A percentile compares a stretch with the other conserved stretches of the same genome.
Evolutionary conservation across 2,113 vertebrate species (phyloP).

Genomic region (Baryphthengus martii): DNA sequence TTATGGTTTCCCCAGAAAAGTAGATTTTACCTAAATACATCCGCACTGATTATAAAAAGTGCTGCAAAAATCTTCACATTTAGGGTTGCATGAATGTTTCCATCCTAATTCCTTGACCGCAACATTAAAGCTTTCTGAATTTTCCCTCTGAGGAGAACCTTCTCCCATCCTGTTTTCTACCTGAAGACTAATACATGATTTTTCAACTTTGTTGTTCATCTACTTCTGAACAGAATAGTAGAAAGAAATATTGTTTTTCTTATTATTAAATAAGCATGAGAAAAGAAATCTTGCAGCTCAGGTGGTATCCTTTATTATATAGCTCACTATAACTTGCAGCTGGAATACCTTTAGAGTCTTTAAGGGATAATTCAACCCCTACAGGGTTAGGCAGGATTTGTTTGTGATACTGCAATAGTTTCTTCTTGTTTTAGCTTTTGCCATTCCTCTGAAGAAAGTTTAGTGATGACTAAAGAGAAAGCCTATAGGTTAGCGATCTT

Average conservation of each 20-base stretch:
- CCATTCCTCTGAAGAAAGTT: neutral
- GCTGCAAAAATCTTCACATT: neutral
- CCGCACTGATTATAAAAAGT: neutral
- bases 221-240: neutral
- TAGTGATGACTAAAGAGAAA: neutral
- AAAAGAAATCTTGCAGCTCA: neutral
- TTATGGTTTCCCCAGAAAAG: slow-evolving; percentile 48
- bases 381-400: neutral
- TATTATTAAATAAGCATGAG: neutral
- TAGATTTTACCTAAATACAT: slow-evolving; percentile 47
- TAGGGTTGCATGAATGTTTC: neutral
- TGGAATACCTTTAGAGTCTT: neutral
- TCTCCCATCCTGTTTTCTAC: neutral
- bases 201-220: neutral
- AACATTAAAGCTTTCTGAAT: neutral
- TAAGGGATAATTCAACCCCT: neutral
- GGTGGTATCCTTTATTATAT: neutral
- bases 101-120: neutral
- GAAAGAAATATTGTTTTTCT: neutral
- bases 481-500: accelerated
- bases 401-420: neutral
- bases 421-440: neutral
- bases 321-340: neutral
- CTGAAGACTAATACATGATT: neutral
- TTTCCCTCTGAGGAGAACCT: neutral